Evolutionary conservation across 2,113 vertebrate species (phyloP).

Genomic region (Meleagris gallopavo): DNA sequence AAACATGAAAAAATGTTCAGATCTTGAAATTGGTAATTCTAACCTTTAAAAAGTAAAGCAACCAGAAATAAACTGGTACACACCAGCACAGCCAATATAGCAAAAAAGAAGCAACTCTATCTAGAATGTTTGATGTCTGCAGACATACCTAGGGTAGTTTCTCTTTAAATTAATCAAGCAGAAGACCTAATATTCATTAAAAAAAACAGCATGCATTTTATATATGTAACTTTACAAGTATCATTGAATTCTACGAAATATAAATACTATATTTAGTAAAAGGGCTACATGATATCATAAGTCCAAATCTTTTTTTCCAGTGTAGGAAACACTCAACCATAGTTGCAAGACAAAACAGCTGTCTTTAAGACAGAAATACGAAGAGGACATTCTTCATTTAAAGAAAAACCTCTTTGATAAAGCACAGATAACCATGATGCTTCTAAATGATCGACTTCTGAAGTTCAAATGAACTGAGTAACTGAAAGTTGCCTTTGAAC

Average conservation of each 20-base stretch:
- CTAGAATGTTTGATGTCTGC: neutral
- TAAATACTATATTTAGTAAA: neutral
- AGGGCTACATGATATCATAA: rapidly evolving
- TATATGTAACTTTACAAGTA: neutral
- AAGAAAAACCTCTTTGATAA: neutral
- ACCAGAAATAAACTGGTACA: neutral
- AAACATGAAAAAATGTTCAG: neutral
- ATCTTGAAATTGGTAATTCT: neutral
- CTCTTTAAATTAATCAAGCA: neutral
- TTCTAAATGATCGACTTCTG: neutral
- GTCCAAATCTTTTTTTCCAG: neutral
- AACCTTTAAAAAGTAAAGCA: neutral
- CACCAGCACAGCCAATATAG: neutral
- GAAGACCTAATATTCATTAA: neutral
- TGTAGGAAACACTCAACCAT: neutral
- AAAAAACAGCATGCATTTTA: neutral
- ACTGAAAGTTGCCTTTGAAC: neutral
- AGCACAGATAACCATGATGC: neutral
- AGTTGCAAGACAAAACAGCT: neutral
- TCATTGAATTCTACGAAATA: neutral
- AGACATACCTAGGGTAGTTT: neutral
- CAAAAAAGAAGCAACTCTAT: neutral
- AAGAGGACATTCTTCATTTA: neutral
- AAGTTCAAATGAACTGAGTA: neutral
- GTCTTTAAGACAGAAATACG: neutral